Evolutionary conservation across 2,888 invertebrate genomes (phyloP).

Genomic region (Autographa pulchrina): DNA sequence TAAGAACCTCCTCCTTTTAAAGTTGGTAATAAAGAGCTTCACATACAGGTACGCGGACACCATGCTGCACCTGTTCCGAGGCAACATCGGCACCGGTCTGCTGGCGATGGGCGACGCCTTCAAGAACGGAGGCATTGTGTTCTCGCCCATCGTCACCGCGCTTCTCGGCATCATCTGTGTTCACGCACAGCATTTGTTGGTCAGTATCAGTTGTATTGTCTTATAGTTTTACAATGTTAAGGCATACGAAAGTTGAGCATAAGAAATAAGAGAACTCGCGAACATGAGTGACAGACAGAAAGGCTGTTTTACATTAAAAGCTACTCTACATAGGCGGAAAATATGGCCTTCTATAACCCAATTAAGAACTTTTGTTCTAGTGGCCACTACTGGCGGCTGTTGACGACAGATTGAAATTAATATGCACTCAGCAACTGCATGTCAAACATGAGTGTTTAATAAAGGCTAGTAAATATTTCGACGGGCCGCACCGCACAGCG

Average conservation of each 20-base stretch:
- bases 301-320: no score
- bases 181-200: conserved; percentile 97
- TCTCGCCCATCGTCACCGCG: conserved; percentile 94
- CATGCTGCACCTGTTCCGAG: conserved; percentile 97
- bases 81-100: conserved; percentile 98
- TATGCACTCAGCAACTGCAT: neutral
- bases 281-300: neutral
- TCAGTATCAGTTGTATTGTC: conserved; percentile 71
- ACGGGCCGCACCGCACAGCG: no score
- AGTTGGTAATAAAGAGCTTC: neutral
- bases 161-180: conserved; percentile 95
- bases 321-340: no score
- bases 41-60: conserved; percentile 94
- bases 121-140: conserved; percentile 96
- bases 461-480: no score
- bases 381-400: neutral
- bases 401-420: neutral
- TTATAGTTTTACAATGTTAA: neutral
- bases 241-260: neutral
- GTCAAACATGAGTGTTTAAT: neutral
- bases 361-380: neutral
- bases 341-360: neutral
- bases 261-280: neutral
- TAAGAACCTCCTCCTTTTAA: no score
- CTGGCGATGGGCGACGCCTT: conserved; percentile 99